These are phyloP conservation scores for Zonitis immaculata DNA, from an alignment of 2,888 invertebrate species.

Conservation along the genomic window DNA sequence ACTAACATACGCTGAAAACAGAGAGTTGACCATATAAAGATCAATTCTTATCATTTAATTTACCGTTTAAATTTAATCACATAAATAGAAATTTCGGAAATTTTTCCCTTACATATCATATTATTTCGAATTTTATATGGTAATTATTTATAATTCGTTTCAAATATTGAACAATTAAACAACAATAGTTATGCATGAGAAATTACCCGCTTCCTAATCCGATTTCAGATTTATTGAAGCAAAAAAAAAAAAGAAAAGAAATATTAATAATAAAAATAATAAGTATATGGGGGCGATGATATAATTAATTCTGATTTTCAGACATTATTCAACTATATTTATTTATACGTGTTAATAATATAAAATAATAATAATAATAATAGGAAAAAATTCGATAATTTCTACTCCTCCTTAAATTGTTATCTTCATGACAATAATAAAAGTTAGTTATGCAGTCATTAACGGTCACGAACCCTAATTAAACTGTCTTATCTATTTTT, in stretches of 20 bases:
- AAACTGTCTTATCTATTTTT: constrained; percentile 35
- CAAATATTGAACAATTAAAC: neutral
- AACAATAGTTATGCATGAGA: neutral
- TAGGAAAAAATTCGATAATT: too few species aligned
- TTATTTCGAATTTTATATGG: too few species aligned
- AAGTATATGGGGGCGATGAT: neutral
- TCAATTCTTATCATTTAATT: constrained; percentile 33
- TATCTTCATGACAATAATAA: constrained; percentile 11
- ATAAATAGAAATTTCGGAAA: too few species aligned
- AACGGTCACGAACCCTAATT: constrained; percentile 34
- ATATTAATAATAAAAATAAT: neutral
- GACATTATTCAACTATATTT: too few species aligned
- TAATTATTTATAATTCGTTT: neutral
- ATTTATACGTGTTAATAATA: too few species aligned
- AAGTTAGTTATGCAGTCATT: constrained; percentile 25
- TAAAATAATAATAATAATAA: too few species aligned
- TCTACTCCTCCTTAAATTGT: constrained; percentile 11
- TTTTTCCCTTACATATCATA: too few species aligned
- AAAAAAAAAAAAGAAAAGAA: neutral
- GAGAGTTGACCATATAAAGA: constrained; percentile 26
- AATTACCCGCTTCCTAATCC: neutral
- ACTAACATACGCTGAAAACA: too few species aligned
- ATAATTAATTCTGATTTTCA: neutral
- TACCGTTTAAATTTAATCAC: constrained; percentile 30
- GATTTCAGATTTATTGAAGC: neutral